Percentiles rank a stretch among this genome's conserved stretches.
These are phyloP conservation scores for Drosophila lutescens DNA, from an alignment of 2,888 invertebrate genomes.

Conservation along the genomic window DNA sequence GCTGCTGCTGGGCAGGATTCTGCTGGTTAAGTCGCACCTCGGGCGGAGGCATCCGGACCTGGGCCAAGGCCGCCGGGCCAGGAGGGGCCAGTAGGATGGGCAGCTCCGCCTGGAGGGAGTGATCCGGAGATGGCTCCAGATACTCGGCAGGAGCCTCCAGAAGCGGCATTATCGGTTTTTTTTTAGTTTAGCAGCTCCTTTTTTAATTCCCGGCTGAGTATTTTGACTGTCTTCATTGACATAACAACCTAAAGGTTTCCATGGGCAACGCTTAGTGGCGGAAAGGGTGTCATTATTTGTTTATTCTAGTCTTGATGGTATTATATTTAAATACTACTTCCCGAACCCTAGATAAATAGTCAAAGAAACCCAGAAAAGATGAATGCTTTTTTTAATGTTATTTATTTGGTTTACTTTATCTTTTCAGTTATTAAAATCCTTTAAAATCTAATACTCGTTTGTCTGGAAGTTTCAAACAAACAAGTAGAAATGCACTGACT, in stretches of 20 bases:
- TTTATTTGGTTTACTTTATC: background rate
- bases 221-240: conserved; percentile 49
- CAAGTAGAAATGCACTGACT: background rate
- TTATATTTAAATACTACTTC: no score
- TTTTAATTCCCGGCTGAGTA: conserved; percentile 24
- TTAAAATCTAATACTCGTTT: no score
- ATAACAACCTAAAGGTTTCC: conserved; percentile 47
- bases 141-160: conserved; percentile 80
- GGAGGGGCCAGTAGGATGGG: conserved; percentile 52
- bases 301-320: no score
- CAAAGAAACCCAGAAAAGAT: no score
- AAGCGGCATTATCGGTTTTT: conserved; percentile 67
- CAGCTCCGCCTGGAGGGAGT: conserved; percentile 79
- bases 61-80: conserved; percentile 58
- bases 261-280: conserved; percentile 32
- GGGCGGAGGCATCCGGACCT: conserved; percentile 53
- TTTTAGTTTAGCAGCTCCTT: background rate
- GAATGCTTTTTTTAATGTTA: no score
- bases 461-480: background rate
- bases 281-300: background rate
- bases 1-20: conserved; percentile 45
- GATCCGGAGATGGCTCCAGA: conserved; percentile 78
- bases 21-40: conserved; percentile 45
- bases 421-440: no score
- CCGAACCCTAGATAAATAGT: no score